These are phyloP conservation scores for Eurypyga helias DNA, from an alignment of 2,113 vertebrate genomes.

Conservation along the genomic window DNA sequence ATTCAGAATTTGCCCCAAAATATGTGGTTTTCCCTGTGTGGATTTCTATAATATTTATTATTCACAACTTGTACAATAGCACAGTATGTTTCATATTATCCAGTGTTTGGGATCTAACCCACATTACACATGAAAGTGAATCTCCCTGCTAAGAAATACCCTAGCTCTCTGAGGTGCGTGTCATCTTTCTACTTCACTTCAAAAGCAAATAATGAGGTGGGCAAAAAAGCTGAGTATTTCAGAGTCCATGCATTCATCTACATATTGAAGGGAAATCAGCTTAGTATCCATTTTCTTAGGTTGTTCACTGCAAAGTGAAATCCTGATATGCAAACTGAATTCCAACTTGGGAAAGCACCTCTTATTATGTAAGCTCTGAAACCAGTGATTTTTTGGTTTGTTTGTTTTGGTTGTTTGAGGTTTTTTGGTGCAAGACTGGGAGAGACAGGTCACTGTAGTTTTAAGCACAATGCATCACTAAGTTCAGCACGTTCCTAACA, in stretches of 20 bases:
- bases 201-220: constrained; percentile 26
- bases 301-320: background rate
- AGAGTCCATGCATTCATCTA: background rate
- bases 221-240: constrained; percentile 9
- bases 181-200: constrained; percentile 35
- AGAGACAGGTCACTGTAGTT: background rate
- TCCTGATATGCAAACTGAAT: background rate
- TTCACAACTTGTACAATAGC: constrained; percentile 10
- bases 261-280: background rate
- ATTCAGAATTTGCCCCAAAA: constrained; percentile 4
- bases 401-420: too few species aligned
- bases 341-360: background rate
- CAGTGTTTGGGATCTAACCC: background rate
- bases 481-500: background rate
- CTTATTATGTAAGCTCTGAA: background rate
- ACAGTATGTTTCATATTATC: background rate
- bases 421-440: rapidly evolving
- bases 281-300: background rate
- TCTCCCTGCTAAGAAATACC: constrained; percentile 14
- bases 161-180: constrained; percentile 6
- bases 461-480: background rate
- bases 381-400: background rate
- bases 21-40: background rate
- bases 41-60: constrained; percentile 1
- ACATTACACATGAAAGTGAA: constrained; percentile 11